Evolutionary conservation across 2,113 vertebrate genomes (phyloP), one percentile per base, ranked within the genome.

Genomic region (Otis tarda): DNA sequence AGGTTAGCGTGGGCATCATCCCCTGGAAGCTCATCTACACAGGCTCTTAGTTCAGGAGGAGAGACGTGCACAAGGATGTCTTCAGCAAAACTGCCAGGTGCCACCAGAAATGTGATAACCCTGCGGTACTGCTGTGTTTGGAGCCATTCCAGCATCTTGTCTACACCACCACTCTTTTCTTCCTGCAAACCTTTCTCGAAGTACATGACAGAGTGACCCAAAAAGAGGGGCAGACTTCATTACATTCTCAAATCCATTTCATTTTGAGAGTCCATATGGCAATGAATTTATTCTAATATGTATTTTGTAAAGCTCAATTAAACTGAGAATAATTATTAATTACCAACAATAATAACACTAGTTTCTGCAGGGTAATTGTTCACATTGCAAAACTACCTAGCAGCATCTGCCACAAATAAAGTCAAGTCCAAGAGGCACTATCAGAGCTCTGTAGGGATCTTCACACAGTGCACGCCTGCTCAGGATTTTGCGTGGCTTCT

Each of bases 401-500:
- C 49, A 90, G 53, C 25, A 27, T 74, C 65, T 79, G 52, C 39
- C 39, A 53, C 22, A 78, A 65, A 80, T 39, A 33, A 63, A 67
- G 57, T 28, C 33, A 83, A 6, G 28, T 33, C 15, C 5, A 1
- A 68, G 52, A 33, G 30, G 33, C 19, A 30, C 11, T n/a, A 56
- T 28, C 16, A 69, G n/a, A 90, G 35, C 27, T 82, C 35, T 69
- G 22, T 23, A 56, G 2, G 5, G 27, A 57, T 52, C 25, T 65
- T 53, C 55, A 70, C 31, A 8, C 23, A 28, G 53, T 11, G 16
- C 1, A 0, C 0, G 2, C 15, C 39, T 35, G 49, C 69, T 60
- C 45, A 55, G 41, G 63, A 64, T 70, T 61, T 50, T 19, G 12
- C 31, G n/a, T 67, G 69, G 4, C 50, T 37, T 65, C 19, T 13